Base-by-base conservation (phyloP, 2,113 vertebrate genomes). In the Sorex fumeus region DNA sequence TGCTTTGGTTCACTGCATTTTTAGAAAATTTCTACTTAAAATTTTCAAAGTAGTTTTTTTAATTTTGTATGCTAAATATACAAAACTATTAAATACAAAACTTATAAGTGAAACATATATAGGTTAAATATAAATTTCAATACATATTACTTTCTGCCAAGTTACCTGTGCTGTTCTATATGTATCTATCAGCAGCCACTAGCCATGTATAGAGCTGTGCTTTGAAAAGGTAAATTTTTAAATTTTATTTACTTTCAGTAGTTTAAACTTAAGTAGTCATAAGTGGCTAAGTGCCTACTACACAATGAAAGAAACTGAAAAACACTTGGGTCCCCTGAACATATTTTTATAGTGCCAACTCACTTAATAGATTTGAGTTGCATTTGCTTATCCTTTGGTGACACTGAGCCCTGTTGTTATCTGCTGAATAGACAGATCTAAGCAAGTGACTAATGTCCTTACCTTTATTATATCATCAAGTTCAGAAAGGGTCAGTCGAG, bases 391-490 rank as follows among this genome's bases (percentile, higher is more conserved):
- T 82, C 67, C n/a, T 79, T 76, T 6, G 32, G 16, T 76, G 78
- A 19, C 10, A 21, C 4, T 12, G 47, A 82, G 28, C 25, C 0
- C 47, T 82, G 21, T 40, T 79, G 40, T 11, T 53, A 62, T 3
- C 30, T 85, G 79, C 43, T 86, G 19, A n/a, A 64, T 85, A 43
- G 21, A 40, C 53, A 90, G 76, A 64, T 8, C 15, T 28, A 23
- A 62, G 43, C 53, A 88, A 77, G 40, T 43, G 11, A 84, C 9
- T 4, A 36, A 16, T 12, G 2, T 32, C 64, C 94, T 95, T 97
- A 99, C 99, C 98, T 98, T 98, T 95, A 98, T 98, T 91, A 99
- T 87, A 45, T 97, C 96, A 8, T 98, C 97, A 97, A 99, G 86
- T 23, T 98, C 98, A 36, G 93, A 96, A 92, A 96, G 97, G 6